Evolutionary conservation across 2,113 vertebrate species (phyloP).

Genomic region (Desmodus rotundus): DNA sequence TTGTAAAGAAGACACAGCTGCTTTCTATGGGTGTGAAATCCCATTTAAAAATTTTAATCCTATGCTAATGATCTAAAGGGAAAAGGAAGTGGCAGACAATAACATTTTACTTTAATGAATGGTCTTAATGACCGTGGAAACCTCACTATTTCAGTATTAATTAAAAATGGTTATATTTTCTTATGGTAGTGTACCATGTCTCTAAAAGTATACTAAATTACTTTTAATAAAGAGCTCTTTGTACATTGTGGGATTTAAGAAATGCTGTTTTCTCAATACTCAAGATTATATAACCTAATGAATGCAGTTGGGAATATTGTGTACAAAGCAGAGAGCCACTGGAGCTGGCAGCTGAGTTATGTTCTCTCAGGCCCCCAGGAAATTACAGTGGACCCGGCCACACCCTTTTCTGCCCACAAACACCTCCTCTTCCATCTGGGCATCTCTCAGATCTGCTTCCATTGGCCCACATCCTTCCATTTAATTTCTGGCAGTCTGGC

Average conservation of each 20-base stretch:
- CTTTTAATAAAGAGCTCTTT: background rate
- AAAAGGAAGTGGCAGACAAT: slow-evolving; percentile 23
- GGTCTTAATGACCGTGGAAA: background rate
- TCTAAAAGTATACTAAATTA: background rate
- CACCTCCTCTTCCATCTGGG: background rate
- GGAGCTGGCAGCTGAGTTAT: background rate
- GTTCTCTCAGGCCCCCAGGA: background rate
- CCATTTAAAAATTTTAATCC: slow-evolving; percentile 40
- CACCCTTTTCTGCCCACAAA: background rate
- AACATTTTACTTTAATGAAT: slow-evolving; percentile 36
- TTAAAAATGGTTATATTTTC: slow-evolving; percentile 17
- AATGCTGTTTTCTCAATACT: background rate
- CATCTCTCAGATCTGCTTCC: background rate
- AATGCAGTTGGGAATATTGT: background rate
- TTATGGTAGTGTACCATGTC: background rate
- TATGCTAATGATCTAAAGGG: slow-evolving; percentile 54
- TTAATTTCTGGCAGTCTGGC: background rate
- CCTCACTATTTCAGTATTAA: background rate
- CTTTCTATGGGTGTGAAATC: slow-evolving; percentile 38
- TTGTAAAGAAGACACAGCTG: slow-evolving; percentile 63
- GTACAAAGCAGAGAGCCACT: background rate
- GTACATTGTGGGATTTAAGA: background rate
- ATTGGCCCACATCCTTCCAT: background rate
- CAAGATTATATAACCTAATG: background rate
- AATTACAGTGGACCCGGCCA: background rate